Base-by-base conservation (phyloP, 2,113 vertebrate species). In the Tamias sibiricus region DNA sequence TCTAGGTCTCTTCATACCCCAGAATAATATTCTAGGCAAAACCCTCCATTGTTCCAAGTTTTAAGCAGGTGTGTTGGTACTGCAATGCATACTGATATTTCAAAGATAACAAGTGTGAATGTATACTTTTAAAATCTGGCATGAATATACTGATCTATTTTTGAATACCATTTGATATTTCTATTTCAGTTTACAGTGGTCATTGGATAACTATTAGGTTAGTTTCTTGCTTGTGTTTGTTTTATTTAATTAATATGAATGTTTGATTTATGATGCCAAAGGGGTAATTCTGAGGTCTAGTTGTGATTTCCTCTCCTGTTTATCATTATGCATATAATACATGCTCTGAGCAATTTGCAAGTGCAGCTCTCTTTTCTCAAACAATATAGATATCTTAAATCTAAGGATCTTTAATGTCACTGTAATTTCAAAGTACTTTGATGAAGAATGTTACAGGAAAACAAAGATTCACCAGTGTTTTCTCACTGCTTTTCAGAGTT, bases 11-110 rank as follows among this genome's bases (percentile, higher is more conserved):
- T 94, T 81, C 37, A 68, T 81, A 16, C 47, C 44, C 30, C 40
- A 77, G 76, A 86, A 92, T 66, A 79, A 59, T 11, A 52, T 82
- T 88, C 32, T 89, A 77, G 86, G 57, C 40, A 89, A 81, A 96
- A 42, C 35, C 13, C 4, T 54, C n/a, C 76, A 42, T 35, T 74
- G 30, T 95, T 89, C 42, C 47, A 91, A 74, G 13, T 71, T 68
- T 59, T 24, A 88, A 95, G 74, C 22, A 85, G 16, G 28, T n/a
- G 16, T 49, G 1, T 49, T 40, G 47, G 28, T 54, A 30, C 32
- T 30, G 19, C n/a, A 37, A 37, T 7, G 12, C 35, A 57, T 72
- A 76, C 32, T 92, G 40, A 19, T 16, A 40, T 80, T 66, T 84
- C 20, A 68, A 35, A 32, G 49, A 71, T 14, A 72, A 47, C 40